A percentile compares a stretch with the other conserved stretches of the same genome.
Conservation (phyloP, 2,113 vertebrate genomes). For the human (Homo sapiens) region DNA sequence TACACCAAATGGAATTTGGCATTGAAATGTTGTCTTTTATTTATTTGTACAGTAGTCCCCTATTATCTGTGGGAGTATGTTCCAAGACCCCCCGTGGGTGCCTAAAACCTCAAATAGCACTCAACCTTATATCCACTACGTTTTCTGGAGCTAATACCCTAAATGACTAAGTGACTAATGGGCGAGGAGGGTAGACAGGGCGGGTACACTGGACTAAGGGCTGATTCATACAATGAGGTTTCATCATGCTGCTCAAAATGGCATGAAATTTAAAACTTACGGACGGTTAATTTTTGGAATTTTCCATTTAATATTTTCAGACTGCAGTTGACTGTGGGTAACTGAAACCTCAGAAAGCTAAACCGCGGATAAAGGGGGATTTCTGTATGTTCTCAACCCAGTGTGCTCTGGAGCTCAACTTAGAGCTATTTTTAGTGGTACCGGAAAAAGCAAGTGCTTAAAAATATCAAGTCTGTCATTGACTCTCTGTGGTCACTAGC, state of each 20-base stretch:
- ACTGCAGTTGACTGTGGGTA: background rate
- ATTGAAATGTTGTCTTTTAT: conserved; percentile 13
- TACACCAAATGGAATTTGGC: background rate
- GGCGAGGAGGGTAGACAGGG: background rate
- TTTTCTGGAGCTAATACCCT: background rate
- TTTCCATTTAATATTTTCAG: background rate
- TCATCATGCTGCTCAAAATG: background rate
- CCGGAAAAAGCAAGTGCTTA: conserved; percentile 81
- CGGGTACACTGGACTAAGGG: background rate
- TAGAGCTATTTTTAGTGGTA: conserved; percentile 82
- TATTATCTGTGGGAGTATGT: background rate
- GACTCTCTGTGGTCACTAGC: conserved; percentile 83
- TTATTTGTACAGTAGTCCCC: conserved; percentile 2
- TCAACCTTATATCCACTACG: background rate
- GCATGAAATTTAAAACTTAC: background rate
- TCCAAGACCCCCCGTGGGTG: background rate
- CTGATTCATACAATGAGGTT: background rate
- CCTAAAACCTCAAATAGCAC: background rate
- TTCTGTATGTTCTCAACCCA: conserved; percentile 67
- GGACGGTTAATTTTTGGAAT: background rate
- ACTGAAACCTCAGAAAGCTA: background rate
- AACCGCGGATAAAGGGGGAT: background rate
- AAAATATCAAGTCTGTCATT: conserved; percentile 83
- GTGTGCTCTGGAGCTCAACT: conserved; percentile 79
- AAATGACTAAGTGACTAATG: background rate